Base-by-base conservation (phyloP, 1,140 invertebrate genomes). In the Hypothenemus hampei region DNA sequence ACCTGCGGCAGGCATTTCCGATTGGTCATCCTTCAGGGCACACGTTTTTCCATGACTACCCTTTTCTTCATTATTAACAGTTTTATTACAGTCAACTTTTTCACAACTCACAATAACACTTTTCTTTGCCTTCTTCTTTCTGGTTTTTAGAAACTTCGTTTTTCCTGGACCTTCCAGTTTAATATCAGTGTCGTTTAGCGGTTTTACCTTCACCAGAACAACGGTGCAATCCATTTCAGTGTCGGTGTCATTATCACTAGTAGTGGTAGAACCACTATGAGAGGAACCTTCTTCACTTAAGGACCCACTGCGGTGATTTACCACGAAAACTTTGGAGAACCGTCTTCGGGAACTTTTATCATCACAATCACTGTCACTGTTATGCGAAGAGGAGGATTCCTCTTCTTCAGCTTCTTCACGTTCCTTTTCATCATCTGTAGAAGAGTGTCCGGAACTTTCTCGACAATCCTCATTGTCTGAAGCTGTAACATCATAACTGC, bases 241-340 rank as follows among this genome's bases (percentile, higher is more conserved):
- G 41, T 78, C 75, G 0, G 74, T 77, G 36, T 78, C 77, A 39
- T 77, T 77, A 55, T 78, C 77, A 0, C 76, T 76, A 1, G 72
- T 71, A 56, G 81, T 78, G 21, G 72, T 76, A 59, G 79, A 66
- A 65, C 77, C 73, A 8, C 41, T 29, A 1, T 52, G 51, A 3
- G 47, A 36, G 13, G n/a, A 20, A 2, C 29, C 18, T 22, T 33
- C 49, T n/a, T 21, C 46, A 13, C 51, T 51, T 20, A 50, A 57
- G 11, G 60, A 62, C 4, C 83, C n/a, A 21, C 80, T 78, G 35
- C 80, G 78, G 4, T 81, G 80, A 62, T 88, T 88, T 1, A 88
- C 84, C 0, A 87, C 78, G 61, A 87, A 86, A 0, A 87, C 83
- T 13, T 82, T 77, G 0, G 85, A 86, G 64, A 87, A 88, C 15